Percentiles rank a stretch among this genome's conserved stretches.
Evolutionary conservation across 2,113 vertebrate genomes (phyloP).

Genomic region (Picathartes gymnocephalus): DNA sequence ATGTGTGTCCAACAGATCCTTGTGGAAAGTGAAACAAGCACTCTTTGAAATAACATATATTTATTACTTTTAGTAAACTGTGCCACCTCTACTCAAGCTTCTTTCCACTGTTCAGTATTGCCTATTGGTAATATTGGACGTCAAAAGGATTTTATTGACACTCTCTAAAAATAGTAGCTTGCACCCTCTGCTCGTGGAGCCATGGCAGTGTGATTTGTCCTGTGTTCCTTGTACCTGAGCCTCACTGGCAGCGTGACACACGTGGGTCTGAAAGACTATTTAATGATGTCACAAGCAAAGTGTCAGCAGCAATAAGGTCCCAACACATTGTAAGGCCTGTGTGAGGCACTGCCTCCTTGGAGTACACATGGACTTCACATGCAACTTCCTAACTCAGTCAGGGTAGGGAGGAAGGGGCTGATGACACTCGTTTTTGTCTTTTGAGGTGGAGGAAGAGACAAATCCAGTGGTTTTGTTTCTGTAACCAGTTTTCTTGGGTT

Average conservation of each 20-base stretch:
- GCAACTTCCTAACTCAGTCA: background rate
- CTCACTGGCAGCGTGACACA: background rate
- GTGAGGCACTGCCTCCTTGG: background rate
- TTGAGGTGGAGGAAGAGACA: background rate
- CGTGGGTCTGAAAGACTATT: background rate
- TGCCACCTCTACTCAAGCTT: background rate
- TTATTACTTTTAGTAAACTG: background rate
- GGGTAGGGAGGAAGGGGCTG: background rate
- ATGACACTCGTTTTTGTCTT: fast-evolving
- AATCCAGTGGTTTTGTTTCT: background rate
- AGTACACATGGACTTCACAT: background rate
- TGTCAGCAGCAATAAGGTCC: background rate
- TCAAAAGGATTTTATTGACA: background rate
- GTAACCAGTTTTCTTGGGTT: background rate
- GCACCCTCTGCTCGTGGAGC: background rate
- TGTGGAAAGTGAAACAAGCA: background rate
- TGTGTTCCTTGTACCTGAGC: fast-evolving
- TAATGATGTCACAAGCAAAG: constrained; percentile 13
- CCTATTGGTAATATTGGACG: background rate
- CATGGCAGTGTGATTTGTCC: background rate
- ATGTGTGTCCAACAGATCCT: background rate
- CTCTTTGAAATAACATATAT: background rate
- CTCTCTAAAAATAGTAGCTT: background rate
- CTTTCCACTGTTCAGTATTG: background rate
- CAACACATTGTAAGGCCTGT: background rate